phyloP scores from a whole-genome alignment of 2,113 vertebrate genomes.

The Chaetodon trifascialis region DNA sequence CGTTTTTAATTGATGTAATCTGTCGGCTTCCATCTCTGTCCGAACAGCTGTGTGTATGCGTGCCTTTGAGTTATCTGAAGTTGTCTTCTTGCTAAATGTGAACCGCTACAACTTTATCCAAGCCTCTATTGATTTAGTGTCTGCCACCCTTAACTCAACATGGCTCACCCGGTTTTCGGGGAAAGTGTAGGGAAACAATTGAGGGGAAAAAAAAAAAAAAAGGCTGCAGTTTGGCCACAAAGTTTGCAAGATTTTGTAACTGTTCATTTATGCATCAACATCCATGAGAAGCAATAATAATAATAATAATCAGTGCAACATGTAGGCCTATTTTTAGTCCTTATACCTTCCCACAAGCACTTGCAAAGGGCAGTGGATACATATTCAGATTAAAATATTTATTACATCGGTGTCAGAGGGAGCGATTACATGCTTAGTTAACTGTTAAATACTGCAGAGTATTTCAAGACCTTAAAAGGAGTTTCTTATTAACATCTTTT shows the following conservation, averaged over 20 bases:
- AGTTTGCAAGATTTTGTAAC: not conserved
- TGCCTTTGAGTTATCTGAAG: conserved; percentile 43
- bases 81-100: conserved; percentile 65
- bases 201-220: conserved; percentile 10
- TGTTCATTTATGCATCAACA: not conserved
- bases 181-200: not conserved
- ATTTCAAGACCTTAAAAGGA: not conserved
- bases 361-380: not conserved
- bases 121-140: conserved; percentile 57
- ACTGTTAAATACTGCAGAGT: not conserved
- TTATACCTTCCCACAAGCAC: not conserved
- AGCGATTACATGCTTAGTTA: conserved; percentile 1
- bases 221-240: not conserved
- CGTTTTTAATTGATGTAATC: conserved; percentile 59
- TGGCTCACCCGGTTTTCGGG: conserved; percentile 25
- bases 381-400: not conserved
- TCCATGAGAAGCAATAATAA: not conserved
- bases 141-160: conserved; percentile 40
- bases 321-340: not conserved
- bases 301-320: not conserved
- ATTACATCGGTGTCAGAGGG: conserved; percentile 7
- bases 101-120: conserved; percentile 46
- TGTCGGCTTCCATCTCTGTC: conserved; percentile 21
- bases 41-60: conserved; percentile 14
- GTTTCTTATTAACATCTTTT: not conserved